Evolutionary conservation across 92 coral and sea anemone species (phyloP), one percentile per base, ranked within the genome.

Genomic region (Parazoanthus swiftii): DNA sequence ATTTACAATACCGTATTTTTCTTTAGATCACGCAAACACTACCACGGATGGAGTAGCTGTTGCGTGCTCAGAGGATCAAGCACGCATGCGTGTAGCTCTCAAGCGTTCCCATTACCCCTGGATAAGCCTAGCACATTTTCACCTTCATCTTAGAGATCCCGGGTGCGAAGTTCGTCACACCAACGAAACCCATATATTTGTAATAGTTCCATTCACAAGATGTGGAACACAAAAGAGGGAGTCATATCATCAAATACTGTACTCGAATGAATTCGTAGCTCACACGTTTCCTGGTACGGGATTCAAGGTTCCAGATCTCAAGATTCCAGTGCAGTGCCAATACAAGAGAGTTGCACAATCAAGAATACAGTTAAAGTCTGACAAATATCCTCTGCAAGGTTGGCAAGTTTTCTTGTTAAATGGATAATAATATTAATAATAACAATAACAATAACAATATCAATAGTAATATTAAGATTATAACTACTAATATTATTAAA

Each of bases 61-160:
- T 20, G 29, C 26, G 3, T 84, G 87, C 29, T 84, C 58, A 65
- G 67, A 71, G 16, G 87, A 71, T 58, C 78, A 84, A 25, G 71
- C 79, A 51, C 68, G 46, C 63, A 46, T 84, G 79, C 87, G 87
- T 36, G 9, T 84, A 8, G 67, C 13, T 84, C 43, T 84, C 44
- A 46, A 46, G 26, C 79, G 79, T 25, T 84, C 77, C 77, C 79
- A 84, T 11, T 84, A 84, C 23, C 66, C 87, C 59, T 84, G 87
- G 87, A 44, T 84, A 20, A 70, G 65, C 38, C 87, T 66, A 43
- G 26, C 14, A 4, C 48, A 70, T 18, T 84, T 84, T 16, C 87
- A 84, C 54, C 67, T 84, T 29, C 87, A 84, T 50, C 79, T 84
- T 15, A 70, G 42, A 84, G 87, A 84, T 48, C 87, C 87, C 43